phyloP scores from a whole-genome alignment of 2,888 invertebrate species.

The Drosophila niveifrons region DNA sequence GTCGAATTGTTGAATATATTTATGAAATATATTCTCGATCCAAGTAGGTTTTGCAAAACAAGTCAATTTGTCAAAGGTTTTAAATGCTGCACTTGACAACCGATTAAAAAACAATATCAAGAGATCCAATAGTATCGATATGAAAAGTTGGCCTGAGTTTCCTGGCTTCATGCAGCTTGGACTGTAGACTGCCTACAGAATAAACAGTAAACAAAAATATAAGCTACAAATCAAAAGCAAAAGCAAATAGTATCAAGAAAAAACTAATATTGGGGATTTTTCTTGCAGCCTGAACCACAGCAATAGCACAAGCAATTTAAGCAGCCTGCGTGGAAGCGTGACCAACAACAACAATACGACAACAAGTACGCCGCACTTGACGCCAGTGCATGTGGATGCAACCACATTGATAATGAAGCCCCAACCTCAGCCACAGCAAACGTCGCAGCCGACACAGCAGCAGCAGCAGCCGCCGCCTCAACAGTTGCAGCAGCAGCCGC shows the following conservation, averaged over 20 bases:
- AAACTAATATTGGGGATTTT: constrained; percentile 17
- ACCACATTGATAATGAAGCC: constrained; percentile 35
- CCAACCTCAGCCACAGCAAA: constrained; percentile 41
- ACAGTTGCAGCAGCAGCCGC: constrained; percentile 11
- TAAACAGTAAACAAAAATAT: background rate
- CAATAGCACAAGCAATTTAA: constrained; percentile 59
- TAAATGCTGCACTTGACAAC: background rate
- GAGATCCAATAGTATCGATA: background rate
- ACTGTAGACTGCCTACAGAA: constrained; percentile 2
- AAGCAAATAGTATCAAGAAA: constrained; percentile 1
- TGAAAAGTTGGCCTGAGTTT: constrained; percentile 24
- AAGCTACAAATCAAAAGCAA: background rate
- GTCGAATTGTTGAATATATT: too few species aligned
- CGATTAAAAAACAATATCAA: background rate
- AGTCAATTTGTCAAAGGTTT: constrained; percentile 13
- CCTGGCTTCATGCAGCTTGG: constrained; percentile 28
- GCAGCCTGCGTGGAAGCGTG: constrained; percentile 42
- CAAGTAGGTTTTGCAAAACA: background rate
- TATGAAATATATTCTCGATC: too few species aligned
- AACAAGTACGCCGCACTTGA: constrained; percentile 46
- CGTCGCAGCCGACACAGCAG: constrained; percentile 26
- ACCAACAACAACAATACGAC: constrained; percentile 39
- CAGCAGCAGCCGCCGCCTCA: constrained; percentile 6
- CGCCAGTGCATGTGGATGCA: constrained; percentile 47
- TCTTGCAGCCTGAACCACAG: constrained; percentile 57